A percentile compares a stretch with the other conserved stretches of the same genome.
Conservation (phyloP, 2,888 invertebrate species). For the Colostygia pectinataria region DNA sequence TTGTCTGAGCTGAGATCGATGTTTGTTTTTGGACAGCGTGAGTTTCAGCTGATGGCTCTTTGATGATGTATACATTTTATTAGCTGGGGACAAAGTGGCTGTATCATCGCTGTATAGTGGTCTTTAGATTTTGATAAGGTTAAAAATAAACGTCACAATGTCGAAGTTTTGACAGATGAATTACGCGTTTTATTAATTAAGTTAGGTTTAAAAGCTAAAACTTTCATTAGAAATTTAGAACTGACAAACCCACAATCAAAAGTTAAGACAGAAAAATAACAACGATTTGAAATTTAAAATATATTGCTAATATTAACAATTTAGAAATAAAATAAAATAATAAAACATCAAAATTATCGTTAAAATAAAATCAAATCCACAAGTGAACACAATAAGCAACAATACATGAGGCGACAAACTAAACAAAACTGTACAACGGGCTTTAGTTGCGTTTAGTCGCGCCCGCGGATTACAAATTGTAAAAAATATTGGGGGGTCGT, state of each 20-base stretch:
- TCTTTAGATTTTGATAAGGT: too few species aligned
- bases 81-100: conserved; percentile 38
- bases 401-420: conserved; percentile 52
- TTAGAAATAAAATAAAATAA: conserved; percentile 24
- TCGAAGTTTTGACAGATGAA: too few species aligned
- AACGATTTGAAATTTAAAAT: background rate
- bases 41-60: conserved; percentile 66
- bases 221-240: too few species aligned
- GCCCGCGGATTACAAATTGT: conserved; percentile 81
- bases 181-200: too few species aligned
- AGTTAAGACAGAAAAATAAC: background rate
- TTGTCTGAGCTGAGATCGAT: conserved; percentile 80
- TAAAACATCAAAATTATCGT: too few species aligned
- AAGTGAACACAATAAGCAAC: conserved; percentile 47
- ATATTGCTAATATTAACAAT: background rate
- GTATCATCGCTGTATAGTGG: conserved; percentile 4
- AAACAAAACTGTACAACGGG: conserved; percentile 57
- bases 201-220: too few species aligned
- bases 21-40: conserved; percentile 79
- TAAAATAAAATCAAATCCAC: conserved; percentile 39
- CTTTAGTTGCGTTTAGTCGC: conserved; percentile 72
- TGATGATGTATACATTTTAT: conserved; percentile 72
- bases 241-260: too few species aligned
- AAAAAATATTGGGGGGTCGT: conserved; percentile 77
- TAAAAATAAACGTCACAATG: too few species aligned